Evolutionary conservation across 2,113 vertebrate species (phyloP).

Genomic region (Steatornis caripensis): DNA sequence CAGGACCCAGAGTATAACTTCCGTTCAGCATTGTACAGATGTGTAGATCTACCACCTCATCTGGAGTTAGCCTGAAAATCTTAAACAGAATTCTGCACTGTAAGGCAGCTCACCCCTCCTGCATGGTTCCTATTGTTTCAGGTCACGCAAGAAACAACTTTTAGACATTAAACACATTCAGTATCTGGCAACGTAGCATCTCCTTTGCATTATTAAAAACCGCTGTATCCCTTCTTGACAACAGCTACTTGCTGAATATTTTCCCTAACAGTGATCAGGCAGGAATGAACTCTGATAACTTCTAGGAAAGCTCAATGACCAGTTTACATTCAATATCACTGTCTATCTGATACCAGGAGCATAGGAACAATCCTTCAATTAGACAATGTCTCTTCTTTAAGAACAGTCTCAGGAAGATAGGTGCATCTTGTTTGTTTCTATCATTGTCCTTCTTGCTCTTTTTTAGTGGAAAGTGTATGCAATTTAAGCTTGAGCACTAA

Average conservation of each 20-base stretch:
- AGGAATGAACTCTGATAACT: not conserved
- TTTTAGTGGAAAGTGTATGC: not conserved
- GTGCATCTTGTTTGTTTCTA: not conserved
- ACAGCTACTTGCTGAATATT: not conserved
- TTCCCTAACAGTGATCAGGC: not conserved
- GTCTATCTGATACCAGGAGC: not conserved
- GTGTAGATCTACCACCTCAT: slow-evolving; percentile 23
- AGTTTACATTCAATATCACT: not conserved
- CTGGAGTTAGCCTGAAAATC: slow-evolving; percentile 19
- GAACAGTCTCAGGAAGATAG: not conserved
- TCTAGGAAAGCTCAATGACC: not conserved
- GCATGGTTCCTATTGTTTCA: not conserved
- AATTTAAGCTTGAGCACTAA: not conserved
- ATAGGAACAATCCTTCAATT: not conserved
- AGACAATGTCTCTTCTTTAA: not conserved
- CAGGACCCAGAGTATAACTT: not conserved
- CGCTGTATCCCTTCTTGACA: not conserved
- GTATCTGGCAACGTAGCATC: not conserved
- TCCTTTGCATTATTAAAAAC: not conserved
- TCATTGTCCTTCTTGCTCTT: not conserved
- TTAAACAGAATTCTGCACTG: slow-evolving; percentile 3
- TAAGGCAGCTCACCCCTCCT: not conserved
- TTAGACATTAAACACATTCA: not conserved
- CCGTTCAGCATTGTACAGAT: slow-evolving; percentile 3
- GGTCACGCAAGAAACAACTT: slow-evolving; percentile 18